Conservation (phyloP, 2,888 invertebrate genomes). For the Dynastes maya region DNA sequence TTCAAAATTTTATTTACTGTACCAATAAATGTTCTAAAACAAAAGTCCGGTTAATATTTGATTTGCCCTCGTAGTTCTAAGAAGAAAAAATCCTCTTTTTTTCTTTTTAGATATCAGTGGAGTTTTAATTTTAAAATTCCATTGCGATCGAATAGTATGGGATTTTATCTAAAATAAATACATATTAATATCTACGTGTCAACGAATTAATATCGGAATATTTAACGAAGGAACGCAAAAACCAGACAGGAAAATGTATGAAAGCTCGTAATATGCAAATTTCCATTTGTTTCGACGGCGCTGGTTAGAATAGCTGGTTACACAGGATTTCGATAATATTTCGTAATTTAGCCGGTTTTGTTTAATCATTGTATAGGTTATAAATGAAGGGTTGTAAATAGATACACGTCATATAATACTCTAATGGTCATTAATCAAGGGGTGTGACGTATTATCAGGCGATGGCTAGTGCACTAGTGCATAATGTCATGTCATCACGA, state of each 20-base stretch:
- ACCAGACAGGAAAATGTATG: conserved; percentile 27
- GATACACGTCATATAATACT: conserved; percentile 58
- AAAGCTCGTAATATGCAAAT: conserved; percentile 38
- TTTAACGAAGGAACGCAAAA: conserved; percentile 26
- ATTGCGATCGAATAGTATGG: neutral
- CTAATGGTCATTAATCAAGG: conserved; percentile 65
- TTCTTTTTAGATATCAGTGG: too few relatives aligned
- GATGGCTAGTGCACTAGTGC: conserved; percentile 58
- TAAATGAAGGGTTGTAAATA: conserved; percentile 51
- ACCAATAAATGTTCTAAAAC: too few relatives aligned
- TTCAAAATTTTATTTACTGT: too few relatives aligned
- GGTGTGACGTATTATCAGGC: conserved; percentile 65
- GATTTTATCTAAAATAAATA: conserved; percentile 28
- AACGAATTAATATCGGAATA: conserved; percentile 41
- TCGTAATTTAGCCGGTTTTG: conserved; percentile 47
- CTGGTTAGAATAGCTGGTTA: neutral
- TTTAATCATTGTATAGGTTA: conserved; percentile 50
- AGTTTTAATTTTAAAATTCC: conserved; percentile 9
- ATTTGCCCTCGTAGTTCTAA: too few relatives aligned
- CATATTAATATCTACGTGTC: conserved; percentile 34
- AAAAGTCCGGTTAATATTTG: too few relatives aligned
- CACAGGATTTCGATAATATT: conserved; percentile 40
- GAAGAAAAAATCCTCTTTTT: too few relatives aligned
- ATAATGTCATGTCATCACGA: conserved; percentile 64
- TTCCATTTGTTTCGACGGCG: conserved; percentile 28